A percentile compares a stretch with the other conserved stretches of the same genome.
These are phyloP conservation scores for Drosophila hamatofila DNA, from an alignment of 2,888 invertebrate species.

Conservation along the genomic window DNA sequence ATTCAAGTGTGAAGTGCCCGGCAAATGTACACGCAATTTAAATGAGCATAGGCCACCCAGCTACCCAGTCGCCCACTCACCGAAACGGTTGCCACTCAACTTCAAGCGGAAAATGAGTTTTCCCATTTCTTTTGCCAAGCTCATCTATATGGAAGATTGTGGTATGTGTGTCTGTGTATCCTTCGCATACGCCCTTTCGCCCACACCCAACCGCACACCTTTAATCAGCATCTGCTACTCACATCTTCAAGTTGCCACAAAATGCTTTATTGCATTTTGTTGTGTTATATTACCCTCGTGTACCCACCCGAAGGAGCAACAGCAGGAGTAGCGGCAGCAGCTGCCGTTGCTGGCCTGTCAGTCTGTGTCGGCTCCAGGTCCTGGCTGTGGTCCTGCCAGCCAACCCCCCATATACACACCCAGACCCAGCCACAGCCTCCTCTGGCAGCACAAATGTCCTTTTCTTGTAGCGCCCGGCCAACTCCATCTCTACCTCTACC, in stretches of 20 bases:
- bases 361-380: conserved; percentile 62
- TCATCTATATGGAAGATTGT: conserved; percentile 48
- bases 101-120: conserved; percentile 73
- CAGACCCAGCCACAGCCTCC: conserved; percentile 24
- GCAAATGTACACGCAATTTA: conserved; percentile 80
- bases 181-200: conserved; percentile 6
- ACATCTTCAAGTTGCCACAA: conserved; percentile 82
- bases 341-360: conserved; percentile 68
- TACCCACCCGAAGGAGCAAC: conserved; percentile 48
- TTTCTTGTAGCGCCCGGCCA: conserved; percentile 61
- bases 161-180: conserved; percentile 15
- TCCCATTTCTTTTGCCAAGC: conserved; percentile 55
- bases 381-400: conserved; percentile 33
- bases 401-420: conserved; percentile 30
- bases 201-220: conserved; percentile 73
- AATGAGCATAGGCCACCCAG: conserved; percentile 58
- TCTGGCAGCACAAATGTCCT: conserved; percentile 75
- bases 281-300: conserved; percentile 79
- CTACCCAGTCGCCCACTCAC: conserved; percentile 13
- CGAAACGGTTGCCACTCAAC: conserved; percentile 47
- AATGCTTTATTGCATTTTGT: conserved; percentile 83
- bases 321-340: conserved; percentile 45
- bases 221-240: conserved; percentile 82
- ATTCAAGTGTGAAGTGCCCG: conserved; percentile 79
- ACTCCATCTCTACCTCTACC: conserved; percentile 22